Evolutionary conservation across 2,113 vertebrate genomes (phyloP).

Genomic region (Thalassarche chlororhynchos): DNA sequence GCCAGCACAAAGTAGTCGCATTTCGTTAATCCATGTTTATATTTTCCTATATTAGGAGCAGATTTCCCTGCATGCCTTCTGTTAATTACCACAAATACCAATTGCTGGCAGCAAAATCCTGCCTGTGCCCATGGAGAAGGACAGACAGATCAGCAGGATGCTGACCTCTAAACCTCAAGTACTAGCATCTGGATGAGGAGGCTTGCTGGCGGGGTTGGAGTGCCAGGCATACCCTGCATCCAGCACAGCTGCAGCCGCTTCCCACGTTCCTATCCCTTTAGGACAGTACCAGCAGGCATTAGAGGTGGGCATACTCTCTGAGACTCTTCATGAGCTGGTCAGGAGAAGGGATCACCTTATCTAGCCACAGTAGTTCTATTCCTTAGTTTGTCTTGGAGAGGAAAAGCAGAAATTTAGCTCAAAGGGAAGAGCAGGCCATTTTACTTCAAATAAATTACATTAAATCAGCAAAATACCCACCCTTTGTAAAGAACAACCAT

Average conservation of each 20-base stretch:
- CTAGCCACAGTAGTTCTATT: not conserved
- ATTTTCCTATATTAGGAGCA: not conserved
- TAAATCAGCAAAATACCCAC: conserved; percentile 39
- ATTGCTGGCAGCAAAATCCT: not conserved
- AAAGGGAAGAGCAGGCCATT: not conserved
- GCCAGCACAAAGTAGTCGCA: conserved; percentile 19
- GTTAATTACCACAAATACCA: conserved; percentile 14
- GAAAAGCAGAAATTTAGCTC: not conserved
- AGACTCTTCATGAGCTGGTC: not conserved
- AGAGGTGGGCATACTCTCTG: not conserved
- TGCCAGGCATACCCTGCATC: not conserved
- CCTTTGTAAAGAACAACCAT: not conserved
- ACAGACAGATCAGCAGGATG: not conserved
- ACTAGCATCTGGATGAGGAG: not conserved
- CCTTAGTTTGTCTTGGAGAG: conserved; percentile 19
- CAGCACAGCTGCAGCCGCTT: not conserved
- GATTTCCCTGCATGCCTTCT: not conserved
- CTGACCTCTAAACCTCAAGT: not conserved
- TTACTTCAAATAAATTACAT: not conserved
- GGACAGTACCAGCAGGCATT: not conserved
- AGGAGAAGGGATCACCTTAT: not conserved
- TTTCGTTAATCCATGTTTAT: conserved; percentile 8
- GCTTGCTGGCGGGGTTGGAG: not conserved
- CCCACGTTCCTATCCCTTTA: not conserved
- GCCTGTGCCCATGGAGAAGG: not conserved